Conservation (phyloP, 2,113 vertebrate genomes). For the rat (Rattus norvegicus) region GRCr8 NC_086023.1:145662501-145663000, state of each 20-base stretch:
- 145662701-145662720: neutral
- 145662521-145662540: neutral
- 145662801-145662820: neutral
- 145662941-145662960: neutral
- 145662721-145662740: neutral
- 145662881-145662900: too few relatives aligned
- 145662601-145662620: neutral
- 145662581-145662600: neutral
- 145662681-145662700: neutral
- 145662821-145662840: accelerated
- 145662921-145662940: too few relatives aligned
- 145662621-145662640: neutral
- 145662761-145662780: neutral
- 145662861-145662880: neutral
- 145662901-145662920: too few relatives aligned
- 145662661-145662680: neutral
- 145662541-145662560: neutral
- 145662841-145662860: neutral
- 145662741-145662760: neutral
- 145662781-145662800: accelerated
- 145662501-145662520: accelerated
- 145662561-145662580: neutral
- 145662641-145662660: neutral
- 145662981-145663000: neutral
- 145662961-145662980: neutral